A percentile compares a stretch with the other conserved stretches of the same genome.
Conservation (phyloP, 2,888 invertebrate species). For the Parnassius orleans region DNA sequence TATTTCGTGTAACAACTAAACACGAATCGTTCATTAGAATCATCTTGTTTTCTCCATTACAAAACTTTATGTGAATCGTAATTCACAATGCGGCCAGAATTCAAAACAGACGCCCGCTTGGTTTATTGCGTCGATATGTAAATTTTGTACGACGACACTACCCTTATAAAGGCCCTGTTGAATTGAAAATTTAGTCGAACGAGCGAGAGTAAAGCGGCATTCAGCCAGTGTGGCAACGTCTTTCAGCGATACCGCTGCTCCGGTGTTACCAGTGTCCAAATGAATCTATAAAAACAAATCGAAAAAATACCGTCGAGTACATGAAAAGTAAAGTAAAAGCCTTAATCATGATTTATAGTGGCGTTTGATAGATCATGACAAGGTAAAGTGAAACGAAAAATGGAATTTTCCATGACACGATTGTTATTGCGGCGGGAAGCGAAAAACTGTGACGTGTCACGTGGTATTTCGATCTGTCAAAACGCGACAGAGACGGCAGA, state of each 20-base stretch:
- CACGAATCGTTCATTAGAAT: background rate
- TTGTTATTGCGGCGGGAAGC: constrained; percentile 37
- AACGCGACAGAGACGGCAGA: constrained; percentile 59
- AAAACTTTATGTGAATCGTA: constrained; percentile 11
- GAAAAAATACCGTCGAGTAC: constrained; percentile 28
- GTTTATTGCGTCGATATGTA: constrained; percentile 80
- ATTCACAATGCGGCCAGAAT: constrained; percentile 56
- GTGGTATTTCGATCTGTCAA: constrained; percentile 67
- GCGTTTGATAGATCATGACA: constrained; percentile 23
- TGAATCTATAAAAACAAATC: constrained; percentile 27
- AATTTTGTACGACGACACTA: constrained; percentile 79
- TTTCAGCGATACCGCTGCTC: constrained; percentile 75
- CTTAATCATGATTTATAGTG: constrained; percentile 23
- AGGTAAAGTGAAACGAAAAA: constrained; percentile 20
- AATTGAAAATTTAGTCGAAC: constrained; percentile 80
- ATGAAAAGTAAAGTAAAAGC: constrained; percentile 15
- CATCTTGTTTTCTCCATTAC: constrained; percentile 37
- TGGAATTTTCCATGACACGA: constrained; percentile 26
- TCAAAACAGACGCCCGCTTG: constrained; percentile 72
- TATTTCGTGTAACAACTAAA: background rate
- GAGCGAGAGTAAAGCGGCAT: constrained; percentile 66
- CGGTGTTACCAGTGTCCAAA: constrained; percentile 40
- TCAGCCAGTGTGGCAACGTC: constrained; percentile 76
- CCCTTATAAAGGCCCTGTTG: constrained; percentile 80
- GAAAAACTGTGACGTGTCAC: constrained; percentile 48